Base-by-base conservation (phyloP, 2,888 invertebrate genomes). In the Campaea margaritaria region DNA sequence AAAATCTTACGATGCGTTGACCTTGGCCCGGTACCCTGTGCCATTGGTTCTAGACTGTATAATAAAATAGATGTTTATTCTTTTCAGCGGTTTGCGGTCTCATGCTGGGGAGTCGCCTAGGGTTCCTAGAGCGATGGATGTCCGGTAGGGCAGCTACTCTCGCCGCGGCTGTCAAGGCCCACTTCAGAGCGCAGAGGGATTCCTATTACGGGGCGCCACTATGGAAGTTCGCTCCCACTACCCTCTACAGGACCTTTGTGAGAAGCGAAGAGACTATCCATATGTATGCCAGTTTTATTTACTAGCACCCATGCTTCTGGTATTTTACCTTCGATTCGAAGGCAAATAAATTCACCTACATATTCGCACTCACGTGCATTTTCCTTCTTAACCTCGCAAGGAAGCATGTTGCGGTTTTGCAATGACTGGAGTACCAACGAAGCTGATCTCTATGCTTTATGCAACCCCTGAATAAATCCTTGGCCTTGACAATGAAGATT, bases 191-290 rank as follows among this genome's bases (percentile, higher is more conserved):
- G 0, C 95, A 95, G 66, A 93, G 97, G 56, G 97, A 97, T 79
- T 96, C 96, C 0, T 96, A 95, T 83, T 97, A 96, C 80, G 96
- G 97, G 0, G 93, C 96, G 38, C 96, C 97, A 0, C 83, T 96
- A 54, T 97, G 97, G 97, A 97, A 97, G 85, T 93, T 96, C 62
- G 93, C 95, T 13, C 95, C 95, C 0, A 96, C 97, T 0, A 87
- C 93, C 47, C 93, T 96, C 0, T 97, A 97, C 81, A 93, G 92
- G 52, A 94, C 94, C 4, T 94, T 97, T 65, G 94, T 94, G 12
- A 86, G 93, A 64, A 95, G 96, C 82, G 97, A 97, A 83, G 96
- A 97, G 74, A 94, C 93, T 55, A 96, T 97, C 79, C 97, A 97
- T 82, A 94, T 94, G 96, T 96, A 91, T 93, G 95, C 81, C 74